phyloP scores from a whole-genome alignment of 2,113 vertebrate species.

The Xiphias gladius region DNA sequence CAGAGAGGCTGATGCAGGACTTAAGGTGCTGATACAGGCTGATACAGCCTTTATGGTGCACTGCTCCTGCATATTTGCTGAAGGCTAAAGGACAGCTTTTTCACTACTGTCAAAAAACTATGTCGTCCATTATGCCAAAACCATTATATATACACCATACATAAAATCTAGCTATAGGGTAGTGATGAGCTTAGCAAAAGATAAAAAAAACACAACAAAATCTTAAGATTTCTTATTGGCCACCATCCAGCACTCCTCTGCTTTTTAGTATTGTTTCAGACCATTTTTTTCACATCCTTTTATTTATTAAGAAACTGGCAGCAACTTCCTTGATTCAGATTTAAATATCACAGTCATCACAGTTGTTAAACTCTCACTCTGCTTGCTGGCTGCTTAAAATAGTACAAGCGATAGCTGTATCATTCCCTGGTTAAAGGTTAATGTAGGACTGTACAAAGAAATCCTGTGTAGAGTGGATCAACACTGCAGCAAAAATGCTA shows the following conservation, averaged over 20 bases:
- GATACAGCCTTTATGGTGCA: slow-evolving; percentile 50
- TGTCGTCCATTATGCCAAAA: slow-evolving; percentile 10
- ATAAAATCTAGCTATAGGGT: neutral
- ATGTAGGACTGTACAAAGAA: neutral
- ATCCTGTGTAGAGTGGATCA: neutral
- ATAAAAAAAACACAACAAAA: slow-evolving; percentile 19
- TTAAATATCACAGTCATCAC: slow-evolving; percentile 46
- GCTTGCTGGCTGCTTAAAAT: slow-evolving; percentile 27
- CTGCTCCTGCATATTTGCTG: slow-evolving; percentile 20
- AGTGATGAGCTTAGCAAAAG: slow-evolving; percentile 6
- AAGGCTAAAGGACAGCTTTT: slow-evolving; percentile 14
- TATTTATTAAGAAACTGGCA: slow-evolving; percentile 33
- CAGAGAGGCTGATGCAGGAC: slow-evolving; percentile 60
- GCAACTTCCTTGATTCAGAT: slow-evolving; percentile 10
- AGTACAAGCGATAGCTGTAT: slow-evolving; percentile 11
- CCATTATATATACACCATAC: neutral
- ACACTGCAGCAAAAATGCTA: slow-evolving; percentile 1
- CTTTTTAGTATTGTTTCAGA: slow-evolving; percentile 49
- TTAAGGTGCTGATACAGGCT: slow-evolving; percentile 42
- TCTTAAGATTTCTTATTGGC: slow-evolving; percentile 32
- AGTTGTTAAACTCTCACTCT: slow-evolving; percentile 42
- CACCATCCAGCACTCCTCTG: slow-evolving; percentile 26
- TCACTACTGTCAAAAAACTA: slow-evolving; percentile 8
- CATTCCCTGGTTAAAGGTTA: slow-evolving; percentile 25
- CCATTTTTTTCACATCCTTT: slow-evolving; percentile 24